These are phyloP conservation scores for Magallana angulata DNA, from an alignment of 1,140 invertebrate genomes.

Conservation along the genomic window DNA sequence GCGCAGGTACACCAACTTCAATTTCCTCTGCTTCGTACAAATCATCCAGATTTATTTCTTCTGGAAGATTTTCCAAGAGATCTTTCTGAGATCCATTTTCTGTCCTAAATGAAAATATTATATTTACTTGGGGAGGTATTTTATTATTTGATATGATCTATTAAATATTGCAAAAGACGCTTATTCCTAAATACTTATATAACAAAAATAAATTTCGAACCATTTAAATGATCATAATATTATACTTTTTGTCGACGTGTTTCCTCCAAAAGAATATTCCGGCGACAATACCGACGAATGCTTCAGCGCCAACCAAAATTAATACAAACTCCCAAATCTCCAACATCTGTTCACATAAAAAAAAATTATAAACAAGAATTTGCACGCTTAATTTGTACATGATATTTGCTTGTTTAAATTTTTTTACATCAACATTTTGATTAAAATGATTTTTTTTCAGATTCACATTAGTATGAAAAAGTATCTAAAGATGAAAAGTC, in stretches of 20 bases:
- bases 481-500: background rate
- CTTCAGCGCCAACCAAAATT: background rate
- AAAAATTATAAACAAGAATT: no score
- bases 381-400: no score
- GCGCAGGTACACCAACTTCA: background rate
- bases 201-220: background rate
- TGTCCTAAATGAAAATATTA: background rate
- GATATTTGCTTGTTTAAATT: no score
- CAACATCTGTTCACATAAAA: background rate
- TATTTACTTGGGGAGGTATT: no score
- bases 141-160: no score
- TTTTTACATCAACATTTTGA: no score
- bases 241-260: background rate
- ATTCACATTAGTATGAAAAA: no score
- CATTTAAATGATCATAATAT: background rate
- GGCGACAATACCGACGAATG: background rate
- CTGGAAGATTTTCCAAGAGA: background rate
- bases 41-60: background rate
- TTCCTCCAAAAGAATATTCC: background rate
- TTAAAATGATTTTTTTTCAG: no score
- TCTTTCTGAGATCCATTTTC: background rate
- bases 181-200: no score
- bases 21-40: slow-evolving; percentile 10
- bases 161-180: no score
- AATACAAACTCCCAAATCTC: slow-evolving; percentile 25